Percentiles rank a stretch among this genome's conserved stretches.
Evolutionary conservation across 35 echinoderm and acorn worm species (phyloP).

Genomic region (Eucidaris tribuloides): DNA sequence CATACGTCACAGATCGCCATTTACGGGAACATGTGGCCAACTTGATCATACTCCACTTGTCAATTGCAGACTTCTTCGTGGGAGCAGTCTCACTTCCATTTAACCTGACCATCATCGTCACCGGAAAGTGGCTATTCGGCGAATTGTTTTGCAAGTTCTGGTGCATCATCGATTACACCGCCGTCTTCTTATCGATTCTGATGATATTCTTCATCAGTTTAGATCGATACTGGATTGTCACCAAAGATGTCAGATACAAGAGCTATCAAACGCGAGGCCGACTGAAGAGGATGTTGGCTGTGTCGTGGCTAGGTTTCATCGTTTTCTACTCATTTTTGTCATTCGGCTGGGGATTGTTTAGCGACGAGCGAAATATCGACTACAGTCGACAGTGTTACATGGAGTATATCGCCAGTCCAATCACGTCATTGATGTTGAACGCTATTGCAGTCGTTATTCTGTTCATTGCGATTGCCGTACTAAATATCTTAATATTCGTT

Average conservation of each 20-base stretch:
- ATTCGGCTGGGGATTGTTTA: not conserved
- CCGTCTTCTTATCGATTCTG: not conserved
- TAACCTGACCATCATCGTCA: not conserved
- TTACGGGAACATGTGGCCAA: slow-evolving; percentile 41
- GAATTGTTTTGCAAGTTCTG: slow-evolving; percentile 43
- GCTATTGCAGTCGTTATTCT: not conserved
- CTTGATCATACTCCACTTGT: slow-evolving; percentile 41
- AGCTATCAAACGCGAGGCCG: not conserved
- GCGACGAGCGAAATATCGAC: not conserved
- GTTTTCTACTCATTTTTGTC: not conserved
- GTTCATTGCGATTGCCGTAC: not conserved
- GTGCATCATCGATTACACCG: slow-evolving; percentile 39
- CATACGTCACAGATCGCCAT: slow-evolving; percentile 22
- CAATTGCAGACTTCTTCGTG: slow-evolving; percentile 42
- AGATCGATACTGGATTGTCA: slow-evolving; percentile 45
- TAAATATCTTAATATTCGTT: slow-evolving; percentile 14
- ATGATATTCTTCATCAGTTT: slow-evolving; percentile 48
- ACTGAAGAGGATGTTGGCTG: not conserved
- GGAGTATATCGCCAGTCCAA: not conserved
- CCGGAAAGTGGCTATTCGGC: slow-evolving; percentile 31
- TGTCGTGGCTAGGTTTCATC: not conserved
- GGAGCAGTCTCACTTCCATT: slow-evolving; percentile 34
- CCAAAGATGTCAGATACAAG: slow-evolving; percentile 18
- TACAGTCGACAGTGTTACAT: slow-evolving; percentile 20
- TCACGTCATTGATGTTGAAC: not conserved